Conservation (phyloP, 2,797 vertebrate genomes). For the Labeo calbasu region DNA sequence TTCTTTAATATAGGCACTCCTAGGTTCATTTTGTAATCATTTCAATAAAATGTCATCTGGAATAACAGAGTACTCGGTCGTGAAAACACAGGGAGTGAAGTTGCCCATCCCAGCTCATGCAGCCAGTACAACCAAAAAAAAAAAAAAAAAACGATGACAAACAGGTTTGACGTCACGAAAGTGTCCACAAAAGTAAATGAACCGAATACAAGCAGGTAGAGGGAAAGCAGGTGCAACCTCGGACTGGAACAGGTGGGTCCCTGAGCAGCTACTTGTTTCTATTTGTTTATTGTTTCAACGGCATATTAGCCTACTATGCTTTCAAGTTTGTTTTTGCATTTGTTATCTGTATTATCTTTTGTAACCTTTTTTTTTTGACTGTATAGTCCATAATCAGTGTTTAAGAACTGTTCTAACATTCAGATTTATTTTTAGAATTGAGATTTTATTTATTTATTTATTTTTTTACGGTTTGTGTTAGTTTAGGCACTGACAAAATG, state of each 20-base stretch:
- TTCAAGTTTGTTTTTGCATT: neutral
- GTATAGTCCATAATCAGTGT: neutral
- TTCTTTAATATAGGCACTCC: neutral
- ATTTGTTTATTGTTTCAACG: neutral
- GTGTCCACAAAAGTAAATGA: constrained; percentile 32
- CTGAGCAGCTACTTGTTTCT: neutral
- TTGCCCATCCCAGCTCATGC: constrained; percentile 15
- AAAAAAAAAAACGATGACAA: neutral
- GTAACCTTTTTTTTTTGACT: neutral
- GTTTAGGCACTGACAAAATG: neutral
- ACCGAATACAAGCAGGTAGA: neutral
- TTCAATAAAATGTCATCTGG: neutral
- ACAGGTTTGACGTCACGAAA: constrained; percentile 28
- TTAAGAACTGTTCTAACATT: neutral
- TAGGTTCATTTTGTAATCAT: neutral
- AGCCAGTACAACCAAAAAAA: constrained; percentile 7
- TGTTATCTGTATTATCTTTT: neutral
- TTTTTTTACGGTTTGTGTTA: neutral
- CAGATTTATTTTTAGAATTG: neutral
- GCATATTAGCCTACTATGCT: neutral
- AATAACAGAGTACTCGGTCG: neutral
- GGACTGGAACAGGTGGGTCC: constrained; percentile 39
- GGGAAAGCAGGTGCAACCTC: constrained; percentile 44
- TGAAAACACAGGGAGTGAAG: constrained; percentile 12
- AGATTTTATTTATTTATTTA: neutral